Evolutionary conservation across 2,888 invertebrate genomes (phyloP).

Genomic region (Xestia sexstrigata): DNA sequence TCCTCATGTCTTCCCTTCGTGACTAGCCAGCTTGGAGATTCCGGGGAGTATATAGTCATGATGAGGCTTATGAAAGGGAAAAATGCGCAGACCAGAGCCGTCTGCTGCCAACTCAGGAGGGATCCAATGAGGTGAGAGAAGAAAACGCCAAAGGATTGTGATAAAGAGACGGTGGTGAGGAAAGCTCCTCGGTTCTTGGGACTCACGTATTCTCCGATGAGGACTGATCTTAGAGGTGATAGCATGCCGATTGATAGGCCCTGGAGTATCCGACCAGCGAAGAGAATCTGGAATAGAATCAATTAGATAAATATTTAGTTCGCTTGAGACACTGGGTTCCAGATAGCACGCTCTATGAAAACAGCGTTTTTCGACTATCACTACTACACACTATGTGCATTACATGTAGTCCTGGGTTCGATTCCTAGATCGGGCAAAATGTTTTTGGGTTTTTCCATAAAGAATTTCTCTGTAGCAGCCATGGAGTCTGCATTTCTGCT

Average conservation of each 20-base stretch:
- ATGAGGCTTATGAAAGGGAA: slow-evolving; percentile 84
- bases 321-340: not conserved
- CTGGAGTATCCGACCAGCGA: slow-evolving; percentile 69
- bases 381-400: no score
- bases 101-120: slow-evolving; percentile 88
- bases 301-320: not conserved
- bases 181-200: slow-evolving; percentile 91
- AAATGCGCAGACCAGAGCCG: slow-evolving; percentile 85
- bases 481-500: not conserved
- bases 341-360: not conserved
- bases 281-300: slow-evolving; percentile 57
- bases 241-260: slow-evolving; percentile 88
- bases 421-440: not conserved
- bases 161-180: slow-evolving; percentile 89
- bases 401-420: not conserved
- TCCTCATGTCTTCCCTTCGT: slow-evolving; percentile 87
- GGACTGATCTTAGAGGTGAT: slow-evolving; percentile 84
- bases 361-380: not conserved
- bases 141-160: slow-evolving; percentile 91
- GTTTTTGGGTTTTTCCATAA: not conserved
- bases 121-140: slow-evolving; percentile 91
- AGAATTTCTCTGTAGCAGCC: not conserved
- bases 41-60: slow-evolving; percentile 85
- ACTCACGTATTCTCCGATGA: slow-evolving; percentile 89
- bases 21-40: slow-evolving; percentile 92